These are phyloP conservation scores for Blennius ocellaris DNA, from an alignment of 2,113 vertebrate genomes.

Conservation along the genomic window DNA sequence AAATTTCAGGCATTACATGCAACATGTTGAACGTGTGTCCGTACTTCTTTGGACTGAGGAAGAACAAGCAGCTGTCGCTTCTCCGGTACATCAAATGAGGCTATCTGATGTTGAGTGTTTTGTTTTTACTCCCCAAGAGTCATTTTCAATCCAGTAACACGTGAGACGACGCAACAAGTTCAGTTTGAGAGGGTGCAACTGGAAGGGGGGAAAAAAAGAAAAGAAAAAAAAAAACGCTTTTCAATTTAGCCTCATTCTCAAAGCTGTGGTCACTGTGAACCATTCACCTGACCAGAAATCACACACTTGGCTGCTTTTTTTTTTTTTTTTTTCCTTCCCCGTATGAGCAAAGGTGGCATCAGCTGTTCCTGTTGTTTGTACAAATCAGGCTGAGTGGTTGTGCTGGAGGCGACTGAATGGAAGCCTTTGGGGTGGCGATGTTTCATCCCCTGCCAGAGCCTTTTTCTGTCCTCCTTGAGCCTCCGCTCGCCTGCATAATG, in stretches of 20 bases:
- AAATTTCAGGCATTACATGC: no score
- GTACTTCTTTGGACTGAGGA: no score
- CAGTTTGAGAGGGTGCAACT: neutral
- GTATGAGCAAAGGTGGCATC: conserved; percentile 47
- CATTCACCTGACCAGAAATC: conserved; percentile 30
- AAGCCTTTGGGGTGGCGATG: conserved; percentile 27
- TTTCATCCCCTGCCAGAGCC: conserved; percentile 67
- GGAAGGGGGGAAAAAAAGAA: no score
- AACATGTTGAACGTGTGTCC: no score
- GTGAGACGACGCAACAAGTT: neutral
- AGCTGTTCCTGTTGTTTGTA: conserved; percentile 54
- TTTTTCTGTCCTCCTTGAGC: conserved; percentile 41
- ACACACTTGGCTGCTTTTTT: conserved; percentile 6
- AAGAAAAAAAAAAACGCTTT: neutral
- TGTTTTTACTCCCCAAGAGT: neutral
- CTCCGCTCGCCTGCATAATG: conserved; percentile 29
- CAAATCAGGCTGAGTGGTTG: conserved; percentile 40
- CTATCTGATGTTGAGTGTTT: neutral
- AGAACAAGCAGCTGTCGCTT: no score
- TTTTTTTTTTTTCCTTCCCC: neutral
- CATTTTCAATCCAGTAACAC: neutral
- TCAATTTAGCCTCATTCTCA: conserved; percentile 34
- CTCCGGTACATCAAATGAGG: no score
- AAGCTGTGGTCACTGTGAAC: conserved; percentile 8
- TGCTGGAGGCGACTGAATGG: conserved; percentile 50